A percentile compares a stretch with the other conserved stretches of the same genome.
Evolutionary conservation across 2,113 vertebrate species (phyloP).

Genomic region (Thalassoma bifasciatum): DNA sequence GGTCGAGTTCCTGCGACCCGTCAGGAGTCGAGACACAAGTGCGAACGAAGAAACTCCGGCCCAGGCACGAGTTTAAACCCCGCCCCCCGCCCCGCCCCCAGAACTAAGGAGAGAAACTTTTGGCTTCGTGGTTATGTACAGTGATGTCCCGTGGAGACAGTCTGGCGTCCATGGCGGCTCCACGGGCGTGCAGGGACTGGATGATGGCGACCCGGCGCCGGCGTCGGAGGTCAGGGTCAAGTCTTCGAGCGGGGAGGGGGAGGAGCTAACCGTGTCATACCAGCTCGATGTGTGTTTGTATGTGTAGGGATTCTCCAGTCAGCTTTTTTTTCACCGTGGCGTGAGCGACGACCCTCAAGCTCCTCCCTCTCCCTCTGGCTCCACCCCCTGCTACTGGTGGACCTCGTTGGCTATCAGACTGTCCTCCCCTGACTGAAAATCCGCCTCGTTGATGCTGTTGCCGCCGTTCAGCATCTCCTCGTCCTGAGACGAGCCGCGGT

Average conservation of each 20-base stretch:
- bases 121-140: conserved; percentile 73
- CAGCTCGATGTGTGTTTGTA: conserved; percentile 16
- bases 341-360: conserved; percentile 30
- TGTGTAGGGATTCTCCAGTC: conserved; percentile 36
- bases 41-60: conserved; percentile 49
- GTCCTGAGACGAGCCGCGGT: conserved; percentile 89
- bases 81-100: conserved; percentile 16
- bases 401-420: conserved; percentile 99
- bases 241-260: conserved; percentile 60
- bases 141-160: conserved; percentile 39
- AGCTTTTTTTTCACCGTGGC: conserved; percentile 27
- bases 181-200: conserved; percentile 36
- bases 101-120: conserved; percentile 20
- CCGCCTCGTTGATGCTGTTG: conserved; percentile 92
- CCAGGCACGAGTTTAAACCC: conserved; percentile 60
- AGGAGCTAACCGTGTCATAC: conserved; percentile 48
- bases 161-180: conserved; percentile 21
- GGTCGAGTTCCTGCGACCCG: conserved; percentile 20
- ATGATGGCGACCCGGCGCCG: conserved; percentile 57
- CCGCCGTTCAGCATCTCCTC: conserved; percentile 91
- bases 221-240: conserved; percentile 70
- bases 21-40: conserved; percentile 50
- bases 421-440: conserved; percentile 98
- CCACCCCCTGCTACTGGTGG: conserved; percentile 80
- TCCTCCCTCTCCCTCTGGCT: conserved; percentile 59